phyloP scores from a whole-genome alignment of 2,797 vertebrate species.

The Nothura maculosa region DNA sequence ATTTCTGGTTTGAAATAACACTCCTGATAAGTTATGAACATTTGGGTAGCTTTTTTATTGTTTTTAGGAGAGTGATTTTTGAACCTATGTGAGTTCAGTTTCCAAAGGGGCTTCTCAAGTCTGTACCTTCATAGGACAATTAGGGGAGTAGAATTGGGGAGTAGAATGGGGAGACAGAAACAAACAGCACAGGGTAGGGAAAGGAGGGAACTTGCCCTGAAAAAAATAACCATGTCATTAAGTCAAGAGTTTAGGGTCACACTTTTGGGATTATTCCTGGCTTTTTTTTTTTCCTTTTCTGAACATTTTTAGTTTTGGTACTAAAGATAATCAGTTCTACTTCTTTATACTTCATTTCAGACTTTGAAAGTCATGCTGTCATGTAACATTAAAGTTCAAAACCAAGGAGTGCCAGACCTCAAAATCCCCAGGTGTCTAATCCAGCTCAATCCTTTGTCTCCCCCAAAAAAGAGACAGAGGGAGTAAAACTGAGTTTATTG shows the following conservation, averaged over 20 bases:
- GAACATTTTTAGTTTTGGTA: neutral
- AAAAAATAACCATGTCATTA: neutral
- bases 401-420: constrained; percentile 29
- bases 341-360: constrained; percentile 2
- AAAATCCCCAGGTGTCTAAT: neutral
- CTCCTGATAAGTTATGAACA: neutral
- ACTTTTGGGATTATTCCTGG: neutral
- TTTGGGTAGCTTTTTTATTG: neutral
- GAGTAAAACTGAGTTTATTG: neutral
- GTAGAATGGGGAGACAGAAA: neutral
- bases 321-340: neutral
- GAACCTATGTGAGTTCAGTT: neutral
- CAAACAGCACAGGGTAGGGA: neutral
- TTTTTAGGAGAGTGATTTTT: neutral
- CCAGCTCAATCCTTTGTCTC: neutral
- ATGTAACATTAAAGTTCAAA: constrained; percentile 47
- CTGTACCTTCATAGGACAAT: neutral
- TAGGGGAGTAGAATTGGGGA: neutral
- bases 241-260: neutral
- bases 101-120: neutral
- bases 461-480: neutral
- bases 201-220: neutral
- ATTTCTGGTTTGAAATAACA: neutral
- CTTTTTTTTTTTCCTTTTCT: neutral
- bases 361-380: neutral